phyloP scores from a whole-genome alignment of 2,797 vertebrate species.

The Phyllotis vaccarum region DNA sequence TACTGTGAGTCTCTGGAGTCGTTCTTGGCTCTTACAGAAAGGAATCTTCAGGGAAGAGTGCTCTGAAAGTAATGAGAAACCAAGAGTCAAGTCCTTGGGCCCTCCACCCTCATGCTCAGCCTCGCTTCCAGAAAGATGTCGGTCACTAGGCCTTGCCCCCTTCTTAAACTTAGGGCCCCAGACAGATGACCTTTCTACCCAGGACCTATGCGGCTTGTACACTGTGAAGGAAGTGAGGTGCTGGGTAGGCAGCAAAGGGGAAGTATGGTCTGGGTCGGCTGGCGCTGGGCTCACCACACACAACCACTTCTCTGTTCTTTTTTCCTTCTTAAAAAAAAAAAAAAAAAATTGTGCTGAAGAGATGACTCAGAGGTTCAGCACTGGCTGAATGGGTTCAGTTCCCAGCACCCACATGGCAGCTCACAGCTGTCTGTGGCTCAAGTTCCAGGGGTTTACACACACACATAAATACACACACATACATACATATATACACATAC shows the following conservation, averaged over 20 bases:
- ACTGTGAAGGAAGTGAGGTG: neutral
- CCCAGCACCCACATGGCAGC: neutral
- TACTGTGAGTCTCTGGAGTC: neutral
- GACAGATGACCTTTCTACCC: neutral
- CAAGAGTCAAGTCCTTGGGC: neutral
- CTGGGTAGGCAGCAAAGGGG: neutral
- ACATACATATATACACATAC: neutral
- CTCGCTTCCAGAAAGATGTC: neutral
- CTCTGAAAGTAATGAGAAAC: constrained; percentile 29
- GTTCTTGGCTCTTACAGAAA: neutral
- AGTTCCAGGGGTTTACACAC: neutral
- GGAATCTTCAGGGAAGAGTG: constrained; percentile 41
- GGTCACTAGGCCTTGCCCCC: neutral
- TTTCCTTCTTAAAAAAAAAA: neutral
- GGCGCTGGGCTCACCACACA: neutral
- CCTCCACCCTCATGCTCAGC: fast-evolving
- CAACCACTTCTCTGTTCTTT: neutral
- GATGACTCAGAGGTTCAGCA: neutral
- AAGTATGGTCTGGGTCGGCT: neutral
- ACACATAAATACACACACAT: neutral
- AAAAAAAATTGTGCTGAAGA: neutral
- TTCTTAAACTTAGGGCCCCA: neutral
- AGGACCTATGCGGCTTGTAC: fast-evolving
- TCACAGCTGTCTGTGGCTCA: neutral
- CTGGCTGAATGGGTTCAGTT: neutral